Conservation (phyloP, 2,797 vertebrate species). For the Oryzias sinensis region DNA sequence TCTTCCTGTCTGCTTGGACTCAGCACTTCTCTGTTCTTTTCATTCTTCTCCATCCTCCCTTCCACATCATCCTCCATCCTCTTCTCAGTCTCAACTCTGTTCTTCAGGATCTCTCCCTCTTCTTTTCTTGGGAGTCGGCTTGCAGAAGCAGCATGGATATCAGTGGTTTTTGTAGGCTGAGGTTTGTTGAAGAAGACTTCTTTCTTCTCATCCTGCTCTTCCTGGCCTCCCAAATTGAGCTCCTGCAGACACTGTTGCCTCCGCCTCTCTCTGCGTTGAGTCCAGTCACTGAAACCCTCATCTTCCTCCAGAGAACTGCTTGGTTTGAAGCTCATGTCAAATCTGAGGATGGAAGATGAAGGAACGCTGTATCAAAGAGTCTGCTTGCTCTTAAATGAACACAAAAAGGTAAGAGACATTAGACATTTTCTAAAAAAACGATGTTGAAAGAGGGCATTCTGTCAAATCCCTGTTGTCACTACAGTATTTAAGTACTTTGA, state of each 20-base stretch:
- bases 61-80: slow-evolving; percentile 28
- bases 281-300: slow-evolving; percentile 94
- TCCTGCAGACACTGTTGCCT: slow-evolving; percentile 70
- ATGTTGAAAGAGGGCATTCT: too few species aligned
- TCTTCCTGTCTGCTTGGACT: slow-evolving; percentile 41
- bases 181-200: slow-evolving; percentile 7
- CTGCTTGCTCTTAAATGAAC: too few species aligned
- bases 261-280: slow-evolving; percentile 81
- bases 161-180: slow-evolving; percentile 12
- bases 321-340: slow-evolving; percentile 72
- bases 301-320: slow-evolving; percentile 83
- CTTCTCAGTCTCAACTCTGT: slow-evolving; percentile 27
- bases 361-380: too few species aligned
- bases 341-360: slow-evolving; percentile 55
- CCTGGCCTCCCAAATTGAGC: slow-evolving; percentile 48
- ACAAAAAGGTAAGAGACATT: too few species aligned
- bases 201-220: slow-evolving; percentile 45
- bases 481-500: too few species aligned
- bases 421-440: too few species aligned
- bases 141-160: slow-evolving; percentile 14
- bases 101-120: slow-evolving; percentile 20
- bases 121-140: slow-evolving; percentile 39
- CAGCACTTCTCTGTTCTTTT: slow-evolving; percentile 29
- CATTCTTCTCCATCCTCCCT: slow-evolving; percentile 30
- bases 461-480: too few species aligned